A percentile compares a stretch with the other conserved stretches of the same genome.
These are phyloP conservation scores for Eudyptes chrysolophus DNA, from an alignment of 2,113 vertebrate species.

Conservation along the genomic window DNA sequence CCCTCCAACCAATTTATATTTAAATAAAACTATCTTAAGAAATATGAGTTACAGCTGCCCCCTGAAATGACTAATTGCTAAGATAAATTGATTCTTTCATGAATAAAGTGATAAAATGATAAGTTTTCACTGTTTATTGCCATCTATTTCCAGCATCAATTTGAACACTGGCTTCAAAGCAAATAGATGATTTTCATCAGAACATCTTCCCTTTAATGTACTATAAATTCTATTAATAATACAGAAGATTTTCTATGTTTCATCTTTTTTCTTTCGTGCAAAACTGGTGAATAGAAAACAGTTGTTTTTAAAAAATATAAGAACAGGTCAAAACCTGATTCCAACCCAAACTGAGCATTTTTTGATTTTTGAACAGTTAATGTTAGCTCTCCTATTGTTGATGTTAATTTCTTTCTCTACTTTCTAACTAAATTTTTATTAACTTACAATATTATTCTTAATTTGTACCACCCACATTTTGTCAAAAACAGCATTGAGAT, in stretches of 20 bases:
- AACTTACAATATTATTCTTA: background rate
- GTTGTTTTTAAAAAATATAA: background rate
- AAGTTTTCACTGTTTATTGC: slow-evolving; percentile 5
- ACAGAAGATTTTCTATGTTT: background rate
- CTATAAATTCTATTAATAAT: background rate
- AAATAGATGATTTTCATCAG: slow-evolving; percentile 22
- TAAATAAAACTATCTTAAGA: slow-evolving; percentile 21
- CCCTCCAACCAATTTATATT: slow-evolving; percentile 21
- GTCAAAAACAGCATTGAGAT: background rate
- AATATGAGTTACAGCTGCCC: background rate
- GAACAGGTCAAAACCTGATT: background rate
- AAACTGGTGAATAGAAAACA: background rate
- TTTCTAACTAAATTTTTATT: background rate
- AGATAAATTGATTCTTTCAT: slow-evolving; percentile 62
- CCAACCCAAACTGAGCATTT: background rate
- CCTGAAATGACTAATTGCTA: slow-evolving; percentile 39
- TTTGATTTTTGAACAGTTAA: background rate
- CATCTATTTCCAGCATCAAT: background rate
- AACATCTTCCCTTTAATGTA: slow-evolving; percentile 17
- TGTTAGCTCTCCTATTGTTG: background rate
- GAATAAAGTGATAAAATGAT: slow-evolving; percentile 29
- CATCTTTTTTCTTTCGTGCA: background rate
- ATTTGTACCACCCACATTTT: background rate
- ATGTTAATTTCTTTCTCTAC: background rate
- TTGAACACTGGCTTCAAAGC: slow-evolving; percentile 40